These are phyloP conservation scores for Euphysa ruthae DNA, from an alignment of 30 jellyfish, hydroid and myxozoan species.

Conservation along the genomic window DNA sequence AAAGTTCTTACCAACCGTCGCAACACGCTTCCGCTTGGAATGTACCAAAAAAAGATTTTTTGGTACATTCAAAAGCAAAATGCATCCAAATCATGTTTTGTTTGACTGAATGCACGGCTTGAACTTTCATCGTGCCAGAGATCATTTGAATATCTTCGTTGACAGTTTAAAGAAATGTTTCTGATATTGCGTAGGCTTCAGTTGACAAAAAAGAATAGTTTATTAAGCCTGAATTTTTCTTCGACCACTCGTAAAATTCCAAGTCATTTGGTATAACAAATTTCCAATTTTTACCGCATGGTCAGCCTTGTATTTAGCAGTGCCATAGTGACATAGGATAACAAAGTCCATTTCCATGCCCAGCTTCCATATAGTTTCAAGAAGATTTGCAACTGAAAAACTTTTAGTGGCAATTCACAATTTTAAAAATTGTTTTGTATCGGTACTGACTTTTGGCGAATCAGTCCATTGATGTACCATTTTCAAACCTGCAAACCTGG, in stretches of 20 bases:
- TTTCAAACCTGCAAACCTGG: too few species aligned
- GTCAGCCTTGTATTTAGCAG: not conserved
- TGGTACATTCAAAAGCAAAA: not conserved
- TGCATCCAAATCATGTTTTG: not conserved
- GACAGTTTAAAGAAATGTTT: not conserved
- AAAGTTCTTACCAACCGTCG: not conserved
- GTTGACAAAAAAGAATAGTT: not conserved
- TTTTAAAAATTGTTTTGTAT: too few species aligned
- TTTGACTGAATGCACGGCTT: not conserved
- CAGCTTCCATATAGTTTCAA: too few species aligned
- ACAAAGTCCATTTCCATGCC: too few species aligned
- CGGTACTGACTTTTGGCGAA: too few species aligned
- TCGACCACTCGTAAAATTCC: not conserved
- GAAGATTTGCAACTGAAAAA: not conserved
- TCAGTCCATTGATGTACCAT: too few species aligned
- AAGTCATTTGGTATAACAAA: not conserved
- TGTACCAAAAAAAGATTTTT: not conserved
- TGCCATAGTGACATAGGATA: not conserved
- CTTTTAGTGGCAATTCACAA: not conserved
- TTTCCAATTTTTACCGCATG: not conserved
- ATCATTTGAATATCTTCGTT: not conserved
- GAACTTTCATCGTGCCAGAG: not conserved
- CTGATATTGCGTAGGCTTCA: not conserved
- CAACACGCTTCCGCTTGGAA: constrained; percentile 2
- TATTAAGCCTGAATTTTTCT: not conserved